These are phyloP conservation scores for Urechis unicinctus DNA, from an alignment of 2,888 invertebrate species.

Conservation along the genomic window DNA sequence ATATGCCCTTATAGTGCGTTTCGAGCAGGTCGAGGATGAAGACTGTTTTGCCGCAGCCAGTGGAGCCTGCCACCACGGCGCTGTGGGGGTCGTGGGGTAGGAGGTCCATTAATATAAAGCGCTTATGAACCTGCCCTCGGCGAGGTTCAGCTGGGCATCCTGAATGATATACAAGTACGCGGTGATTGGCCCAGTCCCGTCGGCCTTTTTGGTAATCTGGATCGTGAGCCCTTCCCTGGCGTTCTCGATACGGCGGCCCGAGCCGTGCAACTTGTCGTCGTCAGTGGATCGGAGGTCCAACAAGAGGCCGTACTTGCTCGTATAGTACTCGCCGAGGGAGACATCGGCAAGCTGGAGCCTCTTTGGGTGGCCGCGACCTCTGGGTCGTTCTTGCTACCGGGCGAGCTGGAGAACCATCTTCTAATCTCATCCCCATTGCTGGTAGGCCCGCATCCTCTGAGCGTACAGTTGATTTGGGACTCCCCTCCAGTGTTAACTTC, in stretches of 20 bases:
- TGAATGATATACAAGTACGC: constrained; percentile 17
- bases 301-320: constrained; percentile 12
- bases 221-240: constrained; percentile 14
- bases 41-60: constrained; percentile 13
- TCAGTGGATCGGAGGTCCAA: constrained; percentile 4
- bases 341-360: constrained; percentile 6
- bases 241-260: constrained; percentile 17
- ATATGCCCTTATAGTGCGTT: constrained; percentile 5
- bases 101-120: constrained; percentile 6
- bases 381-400: constrained; percentile 5
- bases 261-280: constrained; percentile 12
- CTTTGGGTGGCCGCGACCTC: constrained; percentile 9
- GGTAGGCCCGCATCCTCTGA: constrained; percentile 20
- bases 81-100: constrained; percentile 1
- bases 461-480: constrained; percentile 14
- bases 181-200: constrained; percentile 11
- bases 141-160: constrained; percentile 19
- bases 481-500: constrained; percentile 8
- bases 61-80: constrained; percentile 10
- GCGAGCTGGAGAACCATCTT: constrained; percentile 4
- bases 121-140: constrained; percentile 16
- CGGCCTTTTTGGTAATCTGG: constrained; percentile 16
- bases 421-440: constrained; percentile 20
- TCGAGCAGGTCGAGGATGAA: constrained; percentile 10
- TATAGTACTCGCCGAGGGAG: constrained; percentile 12